Percentiles rank a stretch among this genome's conserved stretches.
phyloP scores from a whole-genome alignment of 2,888 invertebrate genomes.

The Pinctada fucata region DNA sequence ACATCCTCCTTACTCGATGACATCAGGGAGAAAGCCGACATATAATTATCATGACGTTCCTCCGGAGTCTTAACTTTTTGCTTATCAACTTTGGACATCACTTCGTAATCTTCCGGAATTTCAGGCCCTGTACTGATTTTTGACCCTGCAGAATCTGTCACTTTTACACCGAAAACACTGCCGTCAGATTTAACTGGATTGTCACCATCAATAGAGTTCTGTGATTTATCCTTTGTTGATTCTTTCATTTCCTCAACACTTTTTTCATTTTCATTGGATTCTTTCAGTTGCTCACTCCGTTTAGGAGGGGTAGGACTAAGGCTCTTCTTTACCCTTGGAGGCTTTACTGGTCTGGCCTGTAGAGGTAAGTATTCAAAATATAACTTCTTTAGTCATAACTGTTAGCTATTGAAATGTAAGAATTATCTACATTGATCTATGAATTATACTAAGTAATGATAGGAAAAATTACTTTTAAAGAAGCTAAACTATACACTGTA shows the following conservation, averaged over 20 bases:
- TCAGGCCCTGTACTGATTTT: no score
- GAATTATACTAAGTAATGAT: no score
- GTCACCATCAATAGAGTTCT: not conserved
- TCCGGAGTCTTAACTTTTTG: not conserved
- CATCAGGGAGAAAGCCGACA: not conserved
- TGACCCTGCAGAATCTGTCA: not conserved
- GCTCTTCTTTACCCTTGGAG: conserved; percentile 57
- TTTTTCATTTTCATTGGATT: not conserved
- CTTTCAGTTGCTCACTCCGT: not conserved
- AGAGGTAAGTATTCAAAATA: no score
- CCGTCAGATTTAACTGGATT: not conserved
- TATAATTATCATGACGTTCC: conserved; percentile 7
- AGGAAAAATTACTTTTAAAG: no score
- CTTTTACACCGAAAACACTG: not conserved
- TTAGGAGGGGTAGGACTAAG: conserved; percentile 27
- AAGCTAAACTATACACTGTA: no score
- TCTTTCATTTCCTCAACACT: not conserved
- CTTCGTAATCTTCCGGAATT: conserved; percentile 26
- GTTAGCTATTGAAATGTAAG: not conserved
- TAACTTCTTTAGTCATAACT: not conserved
- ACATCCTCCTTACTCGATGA: not conserved
- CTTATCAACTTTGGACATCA: conserved; percentile 28
- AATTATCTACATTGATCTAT: not conserved
- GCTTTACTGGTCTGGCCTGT: conserved; percentile 59
- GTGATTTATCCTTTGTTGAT: not conserved